Base-by-base conservation (phyloP, 2,113 vertebrate genomes). In the Atractosteus spatula region DNA sequence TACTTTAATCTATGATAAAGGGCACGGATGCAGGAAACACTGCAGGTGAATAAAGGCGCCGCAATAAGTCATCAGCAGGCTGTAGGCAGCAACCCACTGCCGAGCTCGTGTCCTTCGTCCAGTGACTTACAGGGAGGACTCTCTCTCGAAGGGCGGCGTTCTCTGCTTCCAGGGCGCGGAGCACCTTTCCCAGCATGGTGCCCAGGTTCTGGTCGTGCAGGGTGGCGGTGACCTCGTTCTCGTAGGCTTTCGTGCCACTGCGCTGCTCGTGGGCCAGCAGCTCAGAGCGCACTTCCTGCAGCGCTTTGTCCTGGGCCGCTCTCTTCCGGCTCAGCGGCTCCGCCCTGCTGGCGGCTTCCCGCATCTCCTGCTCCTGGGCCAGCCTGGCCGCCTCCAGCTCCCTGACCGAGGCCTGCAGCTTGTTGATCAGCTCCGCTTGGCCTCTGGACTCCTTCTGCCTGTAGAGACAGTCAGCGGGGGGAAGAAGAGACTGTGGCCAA, bases 371-470 rank as follows among this genome's bases (percentile, higher is more conserved):
- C 72, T 91, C 71, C 0, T 81, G 84, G 13, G 76, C 80, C 6
- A 82, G 87, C 79, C 91, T 80, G n/a, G 78, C 86, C 67, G 84
- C 84, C 59, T 92, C 91, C 74, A 87, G 90, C 76, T 94, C 90
- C 47, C 85, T 80, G 79, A 92, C 10, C 70, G 87, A 87, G 69
- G 17, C 79, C 72, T 94, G 86, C 42, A 94, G 85, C 78, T 89
- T 87, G 76, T 72, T 84, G 85, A 91, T 87, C 68, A 86, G 77
- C 44, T 84, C 82, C n/a, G 89, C 82, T 17, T 90, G 90, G 47
- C 82, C 84, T 43, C 83, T 88, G 0, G 77, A 88, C 71, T 94
- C 90, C 66, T 84, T 89, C 73, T 81, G 76, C 66, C 93, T 96
- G 76, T 44, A 77, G 29, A 29, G 29, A 29, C 29, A 29, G 29